Percentiles rank a stretch among this genome's conserved stretches.
These are phyloP conservation scores for Butastur rufipennis DNA, from an alignment of 2,113 vertebrate species.

Conservation along the genomic window DNA sequence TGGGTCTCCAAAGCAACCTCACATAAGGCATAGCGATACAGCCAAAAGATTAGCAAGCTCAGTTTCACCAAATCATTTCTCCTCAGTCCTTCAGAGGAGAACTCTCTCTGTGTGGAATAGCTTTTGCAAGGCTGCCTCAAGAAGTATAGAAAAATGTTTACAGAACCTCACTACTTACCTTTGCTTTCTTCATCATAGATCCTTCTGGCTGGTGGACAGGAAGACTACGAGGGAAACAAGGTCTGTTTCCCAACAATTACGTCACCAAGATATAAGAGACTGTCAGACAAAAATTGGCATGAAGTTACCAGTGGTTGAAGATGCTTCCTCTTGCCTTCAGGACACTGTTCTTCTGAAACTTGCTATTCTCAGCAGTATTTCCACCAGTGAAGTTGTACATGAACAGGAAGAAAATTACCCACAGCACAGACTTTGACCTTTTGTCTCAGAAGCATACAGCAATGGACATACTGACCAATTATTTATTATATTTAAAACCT, in stretches of 20 bases:
- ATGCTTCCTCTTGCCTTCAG: not conserved
- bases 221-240: slow-evolving; percentile 93
- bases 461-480: slow-evolving; percentile 74
- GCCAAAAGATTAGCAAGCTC: not conserved
- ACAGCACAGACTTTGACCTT: not conserved
- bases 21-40: not conserved
- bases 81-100: not conserved
- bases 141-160: not conserved
- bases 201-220: slow-evolving; percentile 97
- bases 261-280: slow-evolving; percentile 88
- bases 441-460: not conserved
- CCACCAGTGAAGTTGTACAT: not conserved
- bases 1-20: not conserved
- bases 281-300: not conserved
- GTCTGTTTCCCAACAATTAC: slow-evolving; percentile 98
- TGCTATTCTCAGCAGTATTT: not conserved
- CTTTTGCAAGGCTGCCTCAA: not conserved
- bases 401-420: not conserved
- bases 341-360: not conserved
- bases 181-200: slow-evolving; percentile 71
- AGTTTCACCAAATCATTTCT: not conserved
- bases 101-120: not conserved
- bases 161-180: not conserved
- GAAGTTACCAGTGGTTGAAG: not conserved
- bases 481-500: slow-evolving; percentile 98